Evolutionary conservation across 1,140 invertebrate genomes (phyloP).

Genomic region (Trachymyrmex cornetzi): DNA sequence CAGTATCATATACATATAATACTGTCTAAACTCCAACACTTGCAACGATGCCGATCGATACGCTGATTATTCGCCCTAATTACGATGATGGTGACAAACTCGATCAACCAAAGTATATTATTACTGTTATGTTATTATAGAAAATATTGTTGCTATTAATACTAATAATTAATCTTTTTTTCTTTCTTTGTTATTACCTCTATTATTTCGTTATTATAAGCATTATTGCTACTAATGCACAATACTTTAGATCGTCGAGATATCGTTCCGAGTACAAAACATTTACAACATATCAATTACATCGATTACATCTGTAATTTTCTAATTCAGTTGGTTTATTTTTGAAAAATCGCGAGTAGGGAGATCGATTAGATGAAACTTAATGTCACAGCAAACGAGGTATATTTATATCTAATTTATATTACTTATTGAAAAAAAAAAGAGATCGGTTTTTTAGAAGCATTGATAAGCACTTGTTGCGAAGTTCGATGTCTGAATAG

Average conservation of each 20-base stretch:
- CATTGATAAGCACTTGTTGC: conserved; percentile 67
- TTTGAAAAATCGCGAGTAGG: not conserved
- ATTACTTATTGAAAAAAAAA: conserved; percentile 9
- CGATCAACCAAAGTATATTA: conserved; percentile 27
- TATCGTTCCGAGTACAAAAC: not conserved
- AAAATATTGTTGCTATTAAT: conserved; percentile 20
- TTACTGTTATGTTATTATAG: conserved; percentile 8
- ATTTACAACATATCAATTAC: conserved; percentile 2
- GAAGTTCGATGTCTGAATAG: conserved; percentile 83
- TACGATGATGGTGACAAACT: conserved; percentile 23
- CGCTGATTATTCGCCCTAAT: conserved; percentile 21
- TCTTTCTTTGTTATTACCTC: conserved; percentile 9
- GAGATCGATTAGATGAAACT: not conserved
- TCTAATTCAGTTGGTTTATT: conserved; percentile 5
- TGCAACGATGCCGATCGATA: conserved; percentile 20
- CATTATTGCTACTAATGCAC: not conserved
- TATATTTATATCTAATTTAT: not conserved
- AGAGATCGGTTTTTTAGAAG: conserved; percentile 62
- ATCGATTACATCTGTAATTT: not conserved
- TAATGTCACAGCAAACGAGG: conserved; percentile 18
- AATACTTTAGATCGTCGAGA: conserved; percentile 14
- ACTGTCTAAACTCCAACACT: conserved; percentile 36
- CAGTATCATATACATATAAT: not conserved
- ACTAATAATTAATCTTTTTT: conserved; percentile 19
- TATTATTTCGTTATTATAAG: conserved; percentile 18